A percentile compares a stretch with the other conserved stretches of the same genome.
Evolutionary conservation across 2,888 invertebrate species (phyloP).

Genomic region (Xanthia icteritia): DNA sequence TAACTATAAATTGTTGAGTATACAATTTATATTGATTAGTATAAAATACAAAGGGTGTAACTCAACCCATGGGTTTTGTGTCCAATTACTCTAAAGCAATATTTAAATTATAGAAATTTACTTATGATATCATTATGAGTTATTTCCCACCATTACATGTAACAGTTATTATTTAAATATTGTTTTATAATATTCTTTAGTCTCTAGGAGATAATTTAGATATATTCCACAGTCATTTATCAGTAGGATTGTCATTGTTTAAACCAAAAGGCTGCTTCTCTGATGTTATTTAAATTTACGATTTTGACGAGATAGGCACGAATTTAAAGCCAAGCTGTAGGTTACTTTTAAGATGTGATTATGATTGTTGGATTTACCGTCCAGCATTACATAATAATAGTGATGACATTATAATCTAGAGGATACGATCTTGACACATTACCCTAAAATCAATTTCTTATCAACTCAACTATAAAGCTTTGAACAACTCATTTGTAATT

Average conservation of each 20-base stretch:
- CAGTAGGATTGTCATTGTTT: conserved; percentile 84
- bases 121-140: conserved; percentile 80
- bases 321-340: conserved; percentile 90
- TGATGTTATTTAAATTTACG: conserved; percentile 87
- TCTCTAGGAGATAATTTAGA: conserved; percentile 82
- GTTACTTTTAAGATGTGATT: conserved; percentile 87
- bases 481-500: conserved; percentile 81
- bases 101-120: conserved; percentile 85
- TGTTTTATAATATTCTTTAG: conserved; percentile 87
- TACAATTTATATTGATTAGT: conserved; percentile 83
- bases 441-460: conserved; percentile 82
- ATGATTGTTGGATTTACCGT: conserved; percentile 90
- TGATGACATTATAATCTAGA: conserved; percentile 85
- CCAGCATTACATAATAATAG: conserved; percentile 88
- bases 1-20: conserved; percentile 84
- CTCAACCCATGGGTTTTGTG: conserved; percentile 75
- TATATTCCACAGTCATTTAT: conserved; percentile 90
- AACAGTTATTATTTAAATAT: conserved; percentile 87
- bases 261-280: conserved; percentile 90
- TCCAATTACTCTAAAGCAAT: conserved; percentile 85
- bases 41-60: conserved; percentile 78
- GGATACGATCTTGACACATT: conserved; percentile 83
- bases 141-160: conserved; percentile 87
- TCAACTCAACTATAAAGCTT: conserved; percentile 80
- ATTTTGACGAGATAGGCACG: conserved; percentile 88